Base-by-base conservation (phyloP, 2,888 invertebrate species). In the Tillus elongatus region DNA sequence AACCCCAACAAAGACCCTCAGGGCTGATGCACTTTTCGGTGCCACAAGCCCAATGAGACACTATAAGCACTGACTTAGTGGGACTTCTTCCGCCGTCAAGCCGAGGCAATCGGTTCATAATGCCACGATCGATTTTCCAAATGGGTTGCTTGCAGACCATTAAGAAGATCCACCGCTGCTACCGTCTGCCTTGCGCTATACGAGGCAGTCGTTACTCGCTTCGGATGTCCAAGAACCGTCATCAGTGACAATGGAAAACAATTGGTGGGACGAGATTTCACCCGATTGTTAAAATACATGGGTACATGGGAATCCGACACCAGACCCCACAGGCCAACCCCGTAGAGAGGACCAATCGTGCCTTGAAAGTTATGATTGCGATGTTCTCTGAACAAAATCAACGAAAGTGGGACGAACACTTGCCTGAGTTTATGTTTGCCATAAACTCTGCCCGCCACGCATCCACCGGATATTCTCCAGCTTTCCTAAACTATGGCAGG, bases 331-430 rank as follows among this genome's bases (percentile, higher is more conserved):
- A 62, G 24, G 52, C 50, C 2, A 61, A 62, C 36, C 57, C 57
- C 0, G 56, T 54, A 0, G 60, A 63, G 39, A 15, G 58, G 6
- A 41, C 50, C 0, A 62, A 60, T 33, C 33, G 49, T n/a, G 51
- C 51, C 0, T 13, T 60, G 1, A 54, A 57, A 33, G 57, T 56
- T 0, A 59, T 61, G 53, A 51, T 60, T 0, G 42, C 53, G 40
- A 57, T 15, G 58, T 60, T 10, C 39, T 46, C 8, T n/a, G n/a
- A n/a, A n/a, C n/a, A n/a, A n/a, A n/a, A n/a, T n/a, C n/a, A n/a
- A n/a, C n/a, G n/a, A n/a, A 32, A 40, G 9, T 56, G 54, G 54
- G 56, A 56, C 33, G 14, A 37, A 4, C 16, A 43, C 8, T 10
- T 55, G 3, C 28, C 42, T 1, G 50, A 58, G 15, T 37, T 57